Base-by-base conservation (phyloP, 2,888 invertebrate species). In the Itoplectis maculator region DNA sequence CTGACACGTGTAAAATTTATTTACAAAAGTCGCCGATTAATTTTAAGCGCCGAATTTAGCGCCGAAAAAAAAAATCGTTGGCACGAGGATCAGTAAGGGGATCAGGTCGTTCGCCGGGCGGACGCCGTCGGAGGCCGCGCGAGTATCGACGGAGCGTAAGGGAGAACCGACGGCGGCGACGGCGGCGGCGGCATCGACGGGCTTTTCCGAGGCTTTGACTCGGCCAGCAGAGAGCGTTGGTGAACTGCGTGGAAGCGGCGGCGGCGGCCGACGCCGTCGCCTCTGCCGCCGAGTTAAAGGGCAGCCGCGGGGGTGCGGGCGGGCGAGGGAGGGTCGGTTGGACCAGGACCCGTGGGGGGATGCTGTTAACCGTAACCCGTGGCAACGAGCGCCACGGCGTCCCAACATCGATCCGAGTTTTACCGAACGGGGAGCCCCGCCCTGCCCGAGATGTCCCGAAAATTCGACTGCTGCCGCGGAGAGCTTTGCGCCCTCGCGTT, bases 361-460 rank as follows among this genome's bases (percentile, higher is more conserved):
- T 91, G 91, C 91, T 90, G 91, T 92, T 92, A 92, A 92, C 91
- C 90, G 92, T 92, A 91, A 91, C 92, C 92, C 92, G 85, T 92
- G 86, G 92, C 92, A 92, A 92, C 92, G 89, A 87, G 91, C 91
- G n/a, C n/a, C n/a, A n/a, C n/a, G n/a, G n/a, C n/a, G 90, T 91
- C 91, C 91, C 91, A 91, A 92, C 92, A 92, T 93, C 92, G 92
- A 92, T 93, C 92, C 91, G 90, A 90, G 90, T 90, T 92, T 92
- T 91, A 91, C 92, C 92, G 90, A 92, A 91, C 80, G 79, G 86
- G 84, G 89, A 89, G 91, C 92, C 91, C 92, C 92, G 91, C 92
- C 92, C 92, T 89, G 86, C 80, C 81, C 86, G 86, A 85, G 85
- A 83, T 85, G 83, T 84, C 83, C 86, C 87, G 86, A 86, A 87